phyloP scores from a whole-genome alignment of 2,888 invertebrate species.

The Cerastoderma edule region DNA sequence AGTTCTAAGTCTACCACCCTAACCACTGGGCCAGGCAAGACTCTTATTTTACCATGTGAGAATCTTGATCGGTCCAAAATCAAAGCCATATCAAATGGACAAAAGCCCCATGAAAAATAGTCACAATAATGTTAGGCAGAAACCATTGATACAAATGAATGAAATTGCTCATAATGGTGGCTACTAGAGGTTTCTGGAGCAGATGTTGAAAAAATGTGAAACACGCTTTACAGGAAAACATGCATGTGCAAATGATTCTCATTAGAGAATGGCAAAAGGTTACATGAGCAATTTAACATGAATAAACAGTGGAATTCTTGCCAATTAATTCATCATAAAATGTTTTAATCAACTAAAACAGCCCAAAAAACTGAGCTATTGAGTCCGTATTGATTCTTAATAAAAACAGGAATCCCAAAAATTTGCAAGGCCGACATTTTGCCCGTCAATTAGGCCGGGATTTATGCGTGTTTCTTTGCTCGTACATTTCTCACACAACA shows the following conservation, averaged over 20 bases:
- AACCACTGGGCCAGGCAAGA: no score
- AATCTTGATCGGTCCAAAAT: no score
- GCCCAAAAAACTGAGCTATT: slow-evolving; percentile 4
- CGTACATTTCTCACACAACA: neutral
- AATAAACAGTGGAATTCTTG: slow-evolving; percentile 13
- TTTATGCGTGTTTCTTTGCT: slow-evolving; percentile 4
- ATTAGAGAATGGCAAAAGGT: neutral
- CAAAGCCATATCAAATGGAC: no score
- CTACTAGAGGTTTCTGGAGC: no score
- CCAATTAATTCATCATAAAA: slow-evolving; percentile 21
- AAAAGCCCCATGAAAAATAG: no score
- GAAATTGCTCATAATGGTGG: no score
- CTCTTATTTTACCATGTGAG: no score
- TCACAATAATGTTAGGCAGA: no score
- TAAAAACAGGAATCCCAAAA: slow-evolving; percentile 7
- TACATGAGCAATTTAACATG: slow-evolving; percentile 23
- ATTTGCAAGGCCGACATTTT: neutral
- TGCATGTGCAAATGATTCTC: neutral
- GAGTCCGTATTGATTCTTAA: slow-evolving; percentile 4
- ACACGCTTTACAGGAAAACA: no score
- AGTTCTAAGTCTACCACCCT: no score
- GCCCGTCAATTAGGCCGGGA: neutral
- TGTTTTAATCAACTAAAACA: slow-evolving; percentile 10
- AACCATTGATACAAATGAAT: no score
- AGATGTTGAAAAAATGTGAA: no score